Conservation (phyloP, 2,888 invertebrate genomes). For the Xestia sexstrigata region DNA sequence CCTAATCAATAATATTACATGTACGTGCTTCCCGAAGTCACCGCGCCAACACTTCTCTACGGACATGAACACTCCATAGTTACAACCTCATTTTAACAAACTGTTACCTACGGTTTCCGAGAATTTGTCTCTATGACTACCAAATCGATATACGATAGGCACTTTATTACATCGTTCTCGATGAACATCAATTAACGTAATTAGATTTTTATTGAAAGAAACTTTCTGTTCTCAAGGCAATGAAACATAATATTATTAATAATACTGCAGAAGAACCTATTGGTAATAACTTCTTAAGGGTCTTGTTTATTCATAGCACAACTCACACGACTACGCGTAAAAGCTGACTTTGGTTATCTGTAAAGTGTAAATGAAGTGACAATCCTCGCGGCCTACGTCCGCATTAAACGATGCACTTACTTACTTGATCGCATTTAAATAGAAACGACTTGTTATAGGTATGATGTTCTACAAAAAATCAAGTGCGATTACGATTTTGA, state of each 20-base stretch:
- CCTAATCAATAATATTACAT: constrained; percentile 90
- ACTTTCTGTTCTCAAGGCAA: constrained; percentile 54
- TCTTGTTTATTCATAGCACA: constrained; percentile 69
- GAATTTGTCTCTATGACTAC: constrained; percentile 51
- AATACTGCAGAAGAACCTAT: constrained; percentile 31
- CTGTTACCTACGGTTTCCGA: constrained; percentile 37
- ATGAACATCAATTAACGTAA: constrained; percentile 57
- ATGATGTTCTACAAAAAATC: constrained; percentile 66
- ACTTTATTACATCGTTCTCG: constrained; percentile 42
- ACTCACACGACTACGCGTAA: constrained; percentile 59
- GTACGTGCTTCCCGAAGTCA: constrained; percentile 87
- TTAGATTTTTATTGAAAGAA: constrained; percentile 54
- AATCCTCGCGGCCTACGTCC: constrained; percentile 72
- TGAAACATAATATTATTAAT: constrained; percentile 61
- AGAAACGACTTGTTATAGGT: constrained; percentile 72
- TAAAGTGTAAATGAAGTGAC: constrained; percentile 79
- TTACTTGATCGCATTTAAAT: constrained; percentile 75
- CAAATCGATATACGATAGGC: constrained; percentile 49
- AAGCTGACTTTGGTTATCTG: constrained; percentile 76
- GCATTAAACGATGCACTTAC: constrained; percentile 73
- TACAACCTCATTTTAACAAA: constrained; percentile 60
- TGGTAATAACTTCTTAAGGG: constrained; percentile 47
- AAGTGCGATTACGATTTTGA: constrained; percentile 68
- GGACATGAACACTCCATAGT: constrained; percentile 67
- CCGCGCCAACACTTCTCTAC: constrained; percentile 73